Percentiles rank a stretch among this genome's conserved stretches.
Conservation (phyloP, 2,888 invertebrate species). For the Chydorus sphaericus region DNA sequence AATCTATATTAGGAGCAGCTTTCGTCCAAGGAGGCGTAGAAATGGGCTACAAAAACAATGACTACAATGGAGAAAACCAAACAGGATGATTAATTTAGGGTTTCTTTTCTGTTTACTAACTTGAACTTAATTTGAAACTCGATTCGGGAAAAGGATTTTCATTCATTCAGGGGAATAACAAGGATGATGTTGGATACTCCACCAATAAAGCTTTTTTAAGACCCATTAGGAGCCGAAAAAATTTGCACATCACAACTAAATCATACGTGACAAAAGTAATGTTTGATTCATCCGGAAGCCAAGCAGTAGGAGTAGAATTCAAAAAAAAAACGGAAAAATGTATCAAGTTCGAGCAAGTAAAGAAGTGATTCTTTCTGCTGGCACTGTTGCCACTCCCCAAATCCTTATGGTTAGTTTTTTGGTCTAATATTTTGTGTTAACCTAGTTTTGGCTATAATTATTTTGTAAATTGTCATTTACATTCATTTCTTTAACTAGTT, state of each 20-base stretch:
- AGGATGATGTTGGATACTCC: conserved; percentile 77
- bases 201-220: conserved; percentile 75
- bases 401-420: too few relatives aligned
- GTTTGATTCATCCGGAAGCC: conserved; percentile 34
- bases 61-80: conserved; percentile 15
- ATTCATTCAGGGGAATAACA: conserved; percentile 74
- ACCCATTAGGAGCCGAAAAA: conserved; percentile 60
- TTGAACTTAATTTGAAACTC: too few relatives aligned
- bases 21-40: conserved; percentile 23
- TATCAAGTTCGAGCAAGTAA: conserved; percentile 43
- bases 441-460: too few relatives aligned
- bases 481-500: too few relatives aligned
- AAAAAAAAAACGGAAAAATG: conserved; percentile 34
- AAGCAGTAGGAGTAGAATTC: conserved; percentile 43
- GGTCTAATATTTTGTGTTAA: too few relatives aligned
- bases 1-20: conserved; percentile 32
- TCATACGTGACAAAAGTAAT: conserved; percentile 52
- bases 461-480: too few relatives aligned
- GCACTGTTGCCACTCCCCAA: conserved; percentile 62
- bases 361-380: conserved; percentile 60
- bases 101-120: background rate
- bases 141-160: conserved; percentile 81
- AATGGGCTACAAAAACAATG: conserved; percentile 22
- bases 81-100: background rate
- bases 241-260: conserved; percentile 69